Conservation (phyloP, 2,797 vertebrate genomes). For the Hydrolagus colliei region DNA sequence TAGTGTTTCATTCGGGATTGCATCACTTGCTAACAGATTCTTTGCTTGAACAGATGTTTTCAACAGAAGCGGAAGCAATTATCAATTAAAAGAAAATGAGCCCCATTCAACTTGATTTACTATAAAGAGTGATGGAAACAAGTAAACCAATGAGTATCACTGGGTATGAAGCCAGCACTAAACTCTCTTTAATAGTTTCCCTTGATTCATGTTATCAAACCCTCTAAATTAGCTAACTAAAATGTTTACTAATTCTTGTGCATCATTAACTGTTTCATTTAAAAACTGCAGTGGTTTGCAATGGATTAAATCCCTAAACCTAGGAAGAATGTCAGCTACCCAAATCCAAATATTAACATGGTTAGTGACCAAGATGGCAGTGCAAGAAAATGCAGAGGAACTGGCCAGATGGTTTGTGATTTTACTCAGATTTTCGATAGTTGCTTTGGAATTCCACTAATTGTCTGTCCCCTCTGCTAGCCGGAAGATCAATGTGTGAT, state of each 20-base stretch:
- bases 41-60: conserved; percentile 13
- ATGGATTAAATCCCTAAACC: background rate
- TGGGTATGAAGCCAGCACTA: background rate
- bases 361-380: too few relatives aligned
- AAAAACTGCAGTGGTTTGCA: background rate
- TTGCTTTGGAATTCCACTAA: too few relatives aligned
- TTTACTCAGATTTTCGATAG: too few relatives aligned
- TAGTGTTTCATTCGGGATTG: background rate
- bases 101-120: background rate
- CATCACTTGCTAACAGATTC: background rate
- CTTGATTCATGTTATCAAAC: background rate
- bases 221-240: background rate
- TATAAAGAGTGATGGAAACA: background rate
- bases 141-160: background rate
- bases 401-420: too few relatives aligned
- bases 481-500: too few relatives aligned
- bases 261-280: background rate
- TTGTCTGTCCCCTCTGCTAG: too few relatives aligned
- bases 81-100: background rate
- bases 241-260: background rate
- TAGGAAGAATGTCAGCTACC: too few relatives aligned
- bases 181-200: background rate
- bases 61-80: background rate
- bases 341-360: too few relatives aligned
- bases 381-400: too few relatives aligned